Evolutionary conservation across 2,113 vertebrate genomes (phyloP).

Genomic region (Misgurnus mizolepis): DNA sequence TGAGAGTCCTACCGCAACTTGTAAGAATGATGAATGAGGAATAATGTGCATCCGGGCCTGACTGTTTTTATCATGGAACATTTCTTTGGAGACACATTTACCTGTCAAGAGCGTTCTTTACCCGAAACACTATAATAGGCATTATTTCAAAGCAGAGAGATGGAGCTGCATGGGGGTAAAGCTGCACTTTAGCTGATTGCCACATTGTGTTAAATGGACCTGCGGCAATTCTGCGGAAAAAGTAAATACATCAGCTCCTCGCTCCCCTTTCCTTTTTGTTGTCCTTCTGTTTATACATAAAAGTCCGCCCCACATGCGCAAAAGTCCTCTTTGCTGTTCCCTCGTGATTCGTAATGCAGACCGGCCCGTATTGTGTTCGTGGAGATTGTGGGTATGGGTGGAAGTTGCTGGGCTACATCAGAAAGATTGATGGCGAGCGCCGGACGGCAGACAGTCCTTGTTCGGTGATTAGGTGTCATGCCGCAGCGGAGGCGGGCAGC

Average conservation of each 20-base stretch:
- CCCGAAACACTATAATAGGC: slow-evolving; percentile 61
- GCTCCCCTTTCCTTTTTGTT: slow-evolving; percentile 45
- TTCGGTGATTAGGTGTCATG: slow-evolving; percentile 54
- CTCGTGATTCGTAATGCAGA: slow-evolving; percentile 69
- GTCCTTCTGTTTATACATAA: slow-evolving; percentile 72
- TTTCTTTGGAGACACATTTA: slow-evolving; percentile 76
- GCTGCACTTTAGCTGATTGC: slow-evolving; percentile 74
- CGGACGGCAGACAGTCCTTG: slow-evolving; percentile 49
- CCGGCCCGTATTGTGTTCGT: slow-evolving; percentile 65
- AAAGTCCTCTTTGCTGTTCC: slow-evolving; percentile 53
- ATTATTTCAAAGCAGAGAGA: slow-evolving; percentile 62
- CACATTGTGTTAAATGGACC: slow-evolving; percentile 91
- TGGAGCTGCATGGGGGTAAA: slow-evolving; percentile 47
- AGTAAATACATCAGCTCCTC: slow-evolving; percentile 77
- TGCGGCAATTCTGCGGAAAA: slow-evolving; percentile 81
- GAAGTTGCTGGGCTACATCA: slow-evolving; percentile 43
- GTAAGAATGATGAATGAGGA: slow-evolving; percentile 76
- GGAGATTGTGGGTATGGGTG: slow-evolving; percentile 60
- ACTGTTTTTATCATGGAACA: slow-evolving; percentile 70
- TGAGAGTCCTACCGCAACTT: slow-evolving; percentile 62
- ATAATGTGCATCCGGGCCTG: slow-evolving; percentile 70
- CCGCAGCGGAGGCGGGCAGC: slow-evolving; percentile 44
- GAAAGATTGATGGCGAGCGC: slow-evolving; percentile 54
- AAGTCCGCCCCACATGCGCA: slow-evolving; percentile 60
- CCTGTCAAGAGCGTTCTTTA: slow-evolving; percentile 70